A percentile compares a stretch with the other conserved stretches of the same genome.
Evolutionary conservation across 2,888 invertebrate genomes (phyloP).

Genomic region (Diarsia rubi): DNA sequence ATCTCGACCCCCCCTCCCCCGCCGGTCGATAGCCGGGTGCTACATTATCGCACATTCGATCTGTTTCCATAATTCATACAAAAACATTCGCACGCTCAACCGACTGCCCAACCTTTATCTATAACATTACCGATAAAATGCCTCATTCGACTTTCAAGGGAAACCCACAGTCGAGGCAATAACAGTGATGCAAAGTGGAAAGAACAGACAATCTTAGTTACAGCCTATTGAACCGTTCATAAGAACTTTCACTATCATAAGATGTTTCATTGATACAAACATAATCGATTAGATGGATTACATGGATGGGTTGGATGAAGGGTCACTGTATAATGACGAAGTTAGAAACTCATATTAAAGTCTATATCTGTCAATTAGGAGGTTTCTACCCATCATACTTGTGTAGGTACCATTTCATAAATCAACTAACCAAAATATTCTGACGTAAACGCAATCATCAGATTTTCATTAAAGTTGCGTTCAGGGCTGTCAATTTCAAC

Average conservation of each 20-base stretch:
- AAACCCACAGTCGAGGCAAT: background rate
- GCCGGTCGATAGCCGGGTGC: background rate
- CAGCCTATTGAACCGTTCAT: background rate
- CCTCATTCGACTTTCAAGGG: conserved; percentile 18
- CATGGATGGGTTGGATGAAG: no score
- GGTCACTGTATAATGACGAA: background rate
- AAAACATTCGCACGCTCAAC: conserved; percentile 34
- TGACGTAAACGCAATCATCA: background rate
- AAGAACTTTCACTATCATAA: background rate
- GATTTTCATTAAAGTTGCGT: background rate
- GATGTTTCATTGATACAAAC: background rate
- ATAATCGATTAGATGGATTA: background rate
- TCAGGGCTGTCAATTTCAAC: background rate
- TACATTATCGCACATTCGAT: conserved; percentile 37
- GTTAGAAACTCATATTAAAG: background rate
- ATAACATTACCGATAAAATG: conserved; percentile 42
- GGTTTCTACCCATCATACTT: no score
- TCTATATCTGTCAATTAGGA: background rate
- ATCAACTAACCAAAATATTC: background rate
- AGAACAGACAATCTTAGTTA: background rate
- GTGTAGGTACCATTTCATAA: background rate
- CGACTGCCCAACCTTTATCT: conserved; percentile 43
- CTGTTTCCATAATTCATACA: conserved; percentile 58
- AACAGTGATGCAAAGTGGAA: conserved; percentile 8
- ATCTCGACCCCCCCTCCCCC: background rate